Base-by-base conservation (phyloP, 2,797 vertebrate species). In the Epinephelus malabaricus region DNA sequence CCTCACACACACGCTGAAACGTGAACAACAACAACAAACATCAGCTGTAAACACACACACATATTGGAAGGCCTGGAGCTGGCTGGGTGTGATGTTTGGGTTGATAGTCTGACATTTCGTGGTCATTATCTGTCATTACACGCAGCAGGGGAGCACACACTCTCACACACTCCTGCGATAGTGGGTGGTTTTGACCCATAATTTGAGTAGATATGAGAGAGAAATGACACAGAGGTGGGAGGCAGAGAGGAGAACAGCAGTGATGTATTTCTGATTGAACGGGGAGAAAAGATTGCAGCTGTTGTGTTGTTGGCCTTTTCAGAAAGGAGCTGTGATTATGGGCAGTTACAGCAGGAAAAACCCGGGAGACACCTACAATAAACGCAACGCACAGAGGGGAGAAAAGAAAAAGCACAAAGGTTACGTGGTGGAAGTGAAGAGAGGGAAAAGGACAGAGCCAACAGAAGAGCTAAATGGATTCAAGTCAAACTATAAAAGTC, bases 91-190 rank as follows among this genome's bases (percentile, higher is more conserved):
- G 82, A 86, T 76, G 79, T 79, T 75, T 68, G 65, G 76, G 62
- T 79, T 86, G 73, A 90, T 82, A 72, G 79, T 81, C 76, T 86
- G 87, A 90, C 88, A 91, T 92, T 91, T 92, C 80, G 85, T 23
- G 40, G 84, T 85, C 87, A 90, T 93, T 92, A 89, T 92, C 74
- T 77, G 64, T 77, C 83, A 91, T 92, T 81, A 89, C 83, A 65
- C 69, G 40, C 89, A 78, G 86, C 68, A 38, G 87, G 90, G 83
- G 84, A 69, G n/a, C 2, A 49, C 50, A 64, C 76, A 83, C 46
- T 9, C 49, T 25, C 74, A 47, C 70, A 59, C 72, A 73, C 54
- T 19, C 6, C 5, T 27, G 34, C 25, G 50, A 60, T 7, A 63
- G 83, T 74, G 54, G 69, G 62, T 68, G 47, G 60, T 79, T 88